Base-by-base conservation (phyloP, 2,888 invertebrate species). In the Matsumyia berberina region DNA sequence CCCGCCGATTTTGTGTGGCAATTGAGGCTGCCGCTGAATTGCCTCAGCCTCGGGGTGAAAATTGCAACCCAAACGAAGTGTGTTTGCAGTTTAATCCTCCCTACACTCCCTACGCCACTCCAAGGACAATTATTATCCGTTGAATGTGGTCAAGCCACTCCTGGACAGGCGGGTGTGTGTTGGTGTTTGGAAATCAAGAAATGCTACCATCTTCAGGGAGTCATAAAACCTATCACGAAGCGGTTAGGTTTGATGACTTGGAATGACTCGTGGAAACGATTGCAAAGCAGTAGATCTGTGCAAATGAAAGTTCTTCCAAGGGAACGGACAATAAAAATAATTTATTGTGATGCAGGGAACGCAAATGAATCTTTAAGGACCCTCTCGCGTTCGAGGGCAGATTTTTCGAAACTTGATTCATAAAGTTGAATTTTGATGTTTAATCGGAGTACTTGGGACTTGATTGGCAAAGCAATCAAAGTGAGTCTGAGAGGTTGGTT, bases 181-280 rank as follows among this genome's bases (percentile, higher is more conserved):
- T 6, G 7, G 53, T 42, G 39, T 49, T 3, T 53, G 58, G 51
- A 53, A 46, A 46, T 19, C 33, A 49, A 72, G 49, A 37, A 46
- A 58, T 33, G 46, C 64, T 62, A 55, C 39, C 51, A 73, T 77
- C 53, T 67, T 72, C 39, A 31, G 51, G 46, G 39, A 77, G 55
- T 42, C 60, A 66, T 82, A 82, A 82, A 82, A 60, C 66, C 64
- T 66, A 55, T 73, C 82, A 83, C 67, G 82, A 67, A 70, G 77
- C 55, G 57, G 81, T 70, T 57, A 70, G 51, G 51, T 66, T 70
- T 73, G 73, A 64, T 57, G 62, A 33, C 46, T 35, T 15, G 9
- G 17, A 46, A 44, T 60, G 67, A 67, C 62, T 62, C 62, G 60
- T n/a, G 46, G 39, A 24, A 70, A 49, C 3, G 46, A 72, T 49